A percentile compares a stretch with the other conserved stretches of the same genome.
Evolutionary conservation across 2,888 invertebrate genomes (phyloP).

Genomic region (Acronicta alni): DNA sequence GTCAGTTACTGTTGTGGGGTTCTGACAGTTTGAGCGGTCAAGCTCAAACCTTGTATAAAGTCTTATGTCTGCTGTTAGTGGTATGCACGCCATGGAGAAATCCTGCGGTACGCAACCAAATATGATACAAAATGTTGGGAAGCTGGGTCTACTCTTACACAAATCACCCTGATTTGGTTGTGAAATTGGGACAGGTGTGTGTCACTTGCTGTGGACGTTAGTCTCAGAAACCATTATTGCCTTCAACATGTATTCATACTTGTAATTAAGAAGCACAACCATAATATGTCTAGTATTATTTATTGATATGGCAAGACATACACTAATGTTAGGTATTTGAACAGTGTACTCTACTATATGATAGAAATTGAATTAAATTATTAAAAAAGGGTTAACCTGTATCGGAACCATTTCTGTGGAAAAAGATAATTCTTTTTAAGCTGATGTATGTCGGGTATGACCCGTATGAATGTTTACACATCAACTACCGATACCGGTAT

Average conservation of each 20-base stretch:
- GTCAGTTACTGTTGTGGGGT: too few relatives aligned
- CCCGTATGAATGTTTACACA: too few relatives aligned
- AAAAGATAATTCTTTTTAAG: too few relatives aligned
- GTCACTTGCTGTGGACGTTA: background rate
- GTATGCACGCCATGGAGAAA: background rate
- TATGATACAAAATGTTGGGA: background rate
- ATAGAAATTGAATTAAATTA: too few relatives aligned
- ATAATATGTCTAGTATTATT: constrained; percentile 12
- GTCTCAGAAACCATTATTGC: constrained; percentile 34
- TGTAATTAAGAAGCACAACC: constrained; percentile 17
- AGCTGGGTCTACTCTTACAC: too few relatives aligned
- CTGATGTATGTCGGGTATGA: too few relatives aligned
- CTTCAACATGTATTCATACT: constrained; percentile 44
- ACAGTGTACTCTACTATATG: background rate
- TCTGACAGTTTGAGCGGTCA: too few relatives aligned
- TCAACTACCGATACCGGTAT: too few relatives aligned
- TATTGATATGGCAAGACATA: constrained; percentile 7
- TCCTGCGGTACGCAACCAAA: background rate
- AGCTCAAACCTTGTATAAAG: background rate
- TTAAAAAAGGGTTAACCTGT: too few relatives aligned
- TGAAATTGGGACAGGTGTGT: background rate
- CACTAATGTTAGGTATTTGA: background rate
- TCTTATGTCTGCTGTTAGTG: background rate
- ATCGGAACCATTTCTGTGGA: too few relatives aligned
- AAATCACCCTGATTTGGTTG: background rate